Evolutionary conservation across 2,797 vertebrate species (phyloP), one percentile per base, ranked within the genome.

Genomic region (Galaxias olidus): DNA sequence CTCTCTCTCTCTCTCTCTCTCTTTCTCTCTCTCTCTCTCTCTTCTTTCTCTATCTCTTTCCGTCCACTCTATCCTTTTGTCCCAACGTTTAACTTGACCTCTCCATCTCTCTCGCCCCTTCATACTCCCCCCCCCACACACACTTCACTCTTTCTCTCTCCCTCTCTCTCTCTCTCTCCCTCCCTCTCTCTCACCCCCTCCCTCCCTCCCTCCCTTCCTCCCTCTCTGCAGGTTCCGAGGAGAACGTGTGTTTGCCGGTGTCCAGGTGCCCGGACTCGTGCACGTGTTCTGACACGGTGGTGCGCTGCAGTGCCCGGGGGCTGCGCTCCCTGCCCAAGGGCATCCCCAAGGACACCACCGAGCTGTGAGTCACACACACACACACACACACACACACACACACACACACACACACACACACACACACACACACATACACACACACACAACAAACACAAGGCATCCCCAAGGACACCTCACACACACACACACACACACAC

Each of bases 291-390:
- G 97, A 98, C 59, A 89, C 92, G 0, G 95, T 98, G 83, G 96
- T 98, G 68, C 94, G 97, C 1, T 99, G 97, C 91, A 96, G 97
- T 89, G 96, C 98, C 91, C 93, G 90, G 80, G 96, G 94, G 47
- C 92, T 98, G 73, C 91, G 84, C 15, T 59, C 86, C 11, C 89
- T 98, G 71, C 97, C 97, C 84, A 98, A 89, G 86, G 95, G 95
- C 80, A 93, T 98, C 85, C 96, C 96, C 88, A 98, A 96, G 89
- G 97, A 98, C 14, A 93, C 96, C 82, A 99, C 96, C 0, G 97
- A 99, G 88, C 92, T 99, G 97, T 99, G 84, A 96, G 97, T 94
- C 46, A 48, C 51, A 3, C 61, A 1, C 19, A 2, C 57, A 58
- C 18, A 0, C 58, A 10, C 65, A 11, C 68, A 43, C 56, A 51